A percentile compares a stretch with the other conserved stretches of the same genome.
Evolutionary conservation across 2,888 invertebrate species (phyloP).

Genomic region (Dolichomitus sp.): DNA sequence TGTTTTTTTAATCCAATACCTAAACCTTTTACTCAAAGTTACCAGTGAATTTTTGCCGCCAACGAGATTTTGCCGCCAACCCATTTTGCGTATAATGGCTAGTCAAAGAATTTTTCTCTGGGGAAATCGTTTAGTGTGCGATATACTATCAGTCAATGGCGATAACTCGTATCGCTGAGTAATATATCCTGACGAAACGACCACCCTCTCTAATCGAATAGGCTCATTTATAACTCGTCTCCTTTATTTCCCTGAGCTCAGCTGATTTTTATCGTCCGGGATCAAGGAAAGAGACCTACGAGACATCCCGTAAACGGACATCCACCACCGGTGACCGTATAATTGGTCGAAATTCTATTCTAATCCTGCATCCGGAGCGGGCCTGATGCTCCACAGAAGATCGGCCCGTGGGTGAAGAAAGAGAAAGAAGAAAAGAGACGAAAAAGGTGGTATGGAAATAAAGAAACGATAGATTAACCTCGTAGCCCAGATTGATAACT

Average conservation of each 20-base stretch:
- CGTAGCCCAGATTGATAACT: slow-evolving; percentile 73
- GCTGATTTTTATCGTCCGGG: slow-evolving; percentile 33
- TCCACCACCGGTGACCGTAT: slow-evolving; percentile 60
- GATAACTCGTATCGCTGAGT: slow-evolving; percentile 39
- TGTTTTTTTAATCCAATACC: background rate
- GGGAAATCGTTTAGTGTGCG: slow-evolving; percentile 41
- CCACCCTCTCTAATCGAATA: slow-evolving; percentile 30
- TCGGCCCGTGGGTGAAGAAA: background rate
- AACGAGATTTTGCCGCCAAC: slow-evolving; percentile 24
- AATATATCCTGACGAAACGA: slow-evolving; percentile 51
- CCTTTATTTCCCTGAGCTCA: slow-evolving; percentile 32
- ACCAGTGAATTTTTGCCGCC: slow-evolving; percentile 25
- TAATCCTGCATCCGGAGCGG: slow-evolving; percentile 46
- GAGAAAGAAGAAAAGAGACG: slow-evolving; percentile 30
- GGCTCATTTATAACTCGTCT: slow-evolving; percentile 5
- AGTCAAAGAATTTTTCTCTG: slow-evolving; percentile 11
- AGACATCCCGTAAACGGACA: slow-evolving; percentile 25
- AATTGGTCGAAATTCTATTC: slow-evolving; percentile 70
- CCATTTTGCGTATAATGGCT: slow-evolving; percentile 3
- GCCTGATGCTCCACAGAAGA: slow-evolving; percentile 17
- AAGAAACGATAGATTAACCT: slow-evolving; percentile 68
- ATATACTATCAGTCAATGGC: slow-evolving; percentile 17
- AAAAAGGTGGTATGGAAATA: slow-evolving; percentile 30
- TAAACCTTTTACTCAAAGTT: background rate
- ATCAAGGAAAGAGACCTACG: slow-evolving; percentile 30